Base-by-base conservation (phyloP, 1,140 invertebrate species). In the Macrotrachela quadricornifera region DNA sequence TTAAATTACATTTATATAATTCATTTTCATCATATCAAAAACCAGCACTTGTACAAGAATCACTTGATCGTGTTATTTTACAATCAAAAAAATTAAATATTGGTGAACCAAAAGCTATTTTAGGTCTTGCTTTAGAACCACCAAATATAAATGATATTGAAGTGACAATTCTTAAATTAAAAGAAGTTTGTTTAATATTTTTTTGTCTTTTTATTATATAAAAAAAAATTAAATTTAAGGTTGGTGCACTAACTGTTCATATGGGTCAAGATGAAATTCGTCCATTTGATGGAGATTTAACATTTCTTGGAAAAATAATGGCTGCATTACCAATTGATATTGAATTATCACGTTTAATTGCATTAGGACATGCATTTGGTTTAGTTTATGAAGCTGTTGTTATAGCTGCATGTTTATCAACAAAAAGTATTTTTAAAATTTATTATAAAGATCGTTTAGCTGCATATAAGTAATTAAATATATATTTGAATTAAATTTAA, bases 331-430 rank as follows among this genome's bases (percentile, higher is more conserved):
- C 88, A 0, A 60, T 94, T 0, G 82, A 90, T 62, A 78, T 87
- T 13, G 74, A 76, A 43, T 63, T 88, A 6, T 76, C 81, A 12
- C 87, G 88, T 62, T 69, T 95, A 0, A 82, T 96, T 41, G 71
- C 86, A 42, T 68, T 94, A 0, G 88, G 88, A 1, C 78, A 87
- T 64, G 77, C 83, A 14, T 92, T 84, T 62, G 83, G 81, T 51
- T 75, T 83, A 40, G 13, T 54, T 10, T 17, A 46, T n/a, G 53
- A 54, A 39, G 15, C 17, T 16, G 42, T 54, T 13, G 44, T 54
- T 15, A 54, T 55, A 80, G 81, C 77, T 57, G 82, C 83, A 55
- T 79, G 80, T 10, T 74, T 91, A 68, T 78, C 79, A 2, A 72
- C 82, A 1, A 85, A 82, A 59, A 82, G 78, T 60, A 72, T 91